Evolutionary conservation across 2,113 vertebrate species (phyloP).

Genomic region (Chloropsis hardwickii): DNA sequence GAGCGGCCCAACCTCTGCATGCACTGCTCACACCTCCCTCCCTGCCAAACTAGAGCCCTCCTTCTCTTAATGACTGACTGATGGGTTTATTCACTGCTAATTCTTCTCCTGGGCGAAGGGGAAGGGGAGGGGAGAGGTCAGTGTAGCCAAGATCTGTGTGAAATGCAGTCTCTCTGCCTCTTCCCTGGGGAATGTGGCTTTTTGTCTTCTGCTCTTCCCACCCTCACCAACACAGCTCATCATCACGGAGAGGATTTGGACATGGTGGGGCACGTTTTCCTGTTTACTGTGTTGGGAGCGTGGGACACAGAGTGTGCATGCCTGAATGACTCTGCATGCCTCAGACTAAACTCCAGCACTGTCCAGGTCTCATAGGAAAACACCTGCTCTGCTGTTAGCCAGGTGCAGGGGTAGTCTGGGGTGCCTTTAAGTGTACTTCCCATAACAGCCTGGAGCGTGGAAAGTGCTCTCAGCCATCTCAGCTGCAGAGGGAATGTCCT

Average conservation of each 20-base stretch:
- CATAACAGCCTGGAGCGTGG: not conserved
- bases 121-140: not conserved
- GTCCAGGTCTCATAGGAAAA: not conserved
- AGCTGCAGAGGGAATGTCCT: not conserved
- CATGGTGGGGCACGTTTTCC: not conserved
- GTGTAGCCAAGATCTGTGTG: not conserved
- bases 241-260: not conserved
- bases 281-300: not conserved
- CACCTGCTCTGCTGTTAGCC: not conserved
- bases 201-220: not conserved
- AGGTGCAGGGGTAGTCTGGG: not conserved
- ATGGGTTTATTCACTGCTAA: not conserved
- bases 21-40: slow-evolving; percentile 68
- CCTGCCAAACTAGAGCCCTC: slow-evolving; percentile 36
- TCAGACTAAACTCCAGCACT: slow-evolving; percentile 17
- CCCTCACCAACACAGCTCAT: not conserved
- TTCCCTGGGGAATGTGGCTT: not conserved
- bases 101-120: not conserved
- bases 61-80: not conserved
- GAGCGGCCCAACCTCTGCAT: slow-evolving; percentile 64
- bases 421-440: not conserved
- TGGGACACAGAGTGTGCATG: slow-evolving; percentile 51
- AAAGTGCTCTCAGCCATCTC: not conserved
- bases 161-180: not conserved
- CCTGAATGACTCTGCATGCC: slow-evolving; percentile 18